These are phyloP conservation scores for Silurus meridionalis DNA, from an alignment of 2,113 vertebrate genomes.

Conservation along the genomic window DNA sequence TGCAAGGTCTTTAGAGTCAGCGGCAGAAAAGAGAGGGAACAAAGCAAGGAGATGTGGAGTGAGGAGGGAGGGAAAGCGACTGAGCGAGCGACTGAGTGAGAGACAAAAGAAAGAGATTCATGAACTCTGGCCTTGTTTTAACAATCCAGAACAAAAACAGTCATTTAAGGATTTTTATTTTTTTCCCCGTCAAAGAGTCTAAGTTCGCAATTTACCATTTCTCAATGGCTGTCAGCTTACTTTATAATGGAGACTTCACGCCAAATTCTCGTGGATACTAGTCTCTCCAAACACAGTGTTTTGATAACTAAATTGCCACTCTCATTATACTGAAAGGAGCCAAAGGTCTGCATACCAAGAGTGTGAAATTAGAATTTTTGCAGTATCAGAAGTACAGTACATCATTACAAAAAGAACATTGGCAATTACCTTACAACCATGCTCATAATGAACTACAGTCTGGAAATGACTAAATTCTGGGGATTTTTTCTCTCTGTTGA, in stretches of 20 bases:
- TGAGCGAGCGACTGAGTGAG: background rate
- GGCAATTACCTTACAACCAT: conserved; percentile 40
- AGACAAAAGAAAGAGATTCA: conserved; percentile 21
- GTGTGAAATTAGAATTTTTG: conserved; percentile 46
- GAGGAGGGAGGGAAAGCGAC: background rate
- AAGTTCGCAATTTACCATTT: conserved; percentile 52
- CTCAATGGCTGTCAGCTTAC: conserved; percentile 55
- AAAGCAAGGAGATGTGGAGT: conserved; percentile 19
- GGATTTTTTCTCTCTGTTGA: conserved; percentile 16
- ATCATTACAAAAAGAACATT: conserved; percentile 41
- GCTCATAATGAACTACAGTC: conserved; percentile 31
- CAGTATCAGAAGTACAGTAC: conserved; percentile 38
- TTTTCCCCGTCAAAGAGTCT: conserved; percentile 35
- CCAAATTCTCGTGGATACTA: conserved; percentile 42
- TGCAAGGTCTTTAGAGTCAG: conserved; percentile 42
- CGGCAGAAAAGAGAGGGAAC: conserved; percentile 25
- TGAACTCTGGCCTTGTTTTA: conserved; percentile 52
- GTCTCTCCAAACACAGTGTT: conserved; percentile 53
- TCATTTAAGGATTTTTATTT: conserved; percentile 45
- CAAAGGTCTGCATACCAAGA: conserved; percentile 49
- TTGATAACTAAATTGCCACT: conserved; percentile 50
- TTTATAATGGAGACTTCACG: conserved; percentile 44
- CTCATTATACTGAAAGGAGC: conserved; percentile 47
- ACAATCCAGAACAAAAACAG: conserved; percentile 51
- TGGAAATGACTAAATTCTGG: conserved; percentile 23